Percentiles rank a stretch among this genome's conserved stretches.
phyloP scores from a whole-genome alignment of 2,888 invertebrate species.

The Oscheius onirici region DNA sequence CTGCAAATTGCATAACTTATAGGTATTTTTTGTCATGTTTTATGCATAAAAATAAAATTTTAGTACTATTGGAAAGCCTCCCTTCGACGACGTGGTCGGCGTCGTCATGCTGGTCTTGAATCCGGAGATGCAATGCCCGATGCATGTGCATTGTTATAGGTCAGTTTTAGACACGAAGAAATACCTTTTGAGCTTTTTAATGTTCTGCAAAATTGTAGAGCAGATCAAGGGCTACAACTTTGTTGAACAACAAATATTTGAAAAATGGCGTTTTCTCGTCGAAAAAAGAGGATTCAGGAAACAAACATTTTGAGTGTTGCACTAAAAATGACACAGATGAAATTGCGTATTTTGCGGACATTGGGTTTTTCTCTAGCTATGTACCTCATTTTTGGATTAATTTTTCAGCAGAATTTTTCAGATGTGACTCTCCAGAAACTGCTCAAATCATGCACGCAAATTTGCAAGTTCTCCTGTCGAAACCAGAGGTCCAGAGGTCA shows the following conservation, averaged over 20 bases:
- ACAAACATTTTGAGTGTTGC: not conserved
- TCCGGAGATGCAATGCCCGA: slow-evolving; percentile 90
- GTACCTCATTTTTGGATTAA: too few species aligned
- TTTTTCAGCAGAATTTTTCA: too few species aligned
- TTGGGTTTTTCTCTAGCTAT: too few species aligned
- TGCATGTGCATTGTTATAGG: slow-evolving; percentile 93
- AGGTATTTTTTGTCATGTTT: slow-evolving; percentile 37
- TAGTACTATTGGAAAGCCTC: slow-evolving; percentile 81
- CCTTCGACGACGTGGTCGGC: slow-evolving; percentile 87
- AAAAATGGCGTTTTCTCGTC: too few species aligned
- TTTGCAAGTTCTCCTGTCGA: slow-evolving; percentile 78
- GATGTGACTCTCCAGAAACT: slow-evolving; percentile 86
- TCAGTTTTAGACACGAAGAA: slow-evolving; percentile 53
- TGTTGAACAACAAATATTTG: too few species aligned
- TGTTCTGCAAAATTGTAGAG: not conserved
- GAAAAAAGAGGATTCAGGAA: not conserved
- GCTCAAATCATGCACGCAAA: slow-evolving; percentile 87
- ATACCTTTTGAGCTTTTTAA: too few species aligned
- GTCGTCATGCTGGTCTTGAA: slow-evolving; percentile 91
- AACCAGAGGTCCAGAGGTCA: slow-evolving; percentile 87
- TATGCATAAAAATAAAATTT: too few species aligned
- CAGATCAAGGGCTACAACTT: not conserved
- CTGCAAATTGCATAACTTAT: slow-evolving; percentile 88
- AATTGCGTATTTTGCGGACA: too few species aligned
- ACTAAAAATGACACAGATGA: not conserved